Percentiles rank a stretch among this genome's conserved stretches.
phyloP scores from a whole-genome alignment of 2,888 invertebrate species.

The Lasioglossum pauxillum region DNA sequence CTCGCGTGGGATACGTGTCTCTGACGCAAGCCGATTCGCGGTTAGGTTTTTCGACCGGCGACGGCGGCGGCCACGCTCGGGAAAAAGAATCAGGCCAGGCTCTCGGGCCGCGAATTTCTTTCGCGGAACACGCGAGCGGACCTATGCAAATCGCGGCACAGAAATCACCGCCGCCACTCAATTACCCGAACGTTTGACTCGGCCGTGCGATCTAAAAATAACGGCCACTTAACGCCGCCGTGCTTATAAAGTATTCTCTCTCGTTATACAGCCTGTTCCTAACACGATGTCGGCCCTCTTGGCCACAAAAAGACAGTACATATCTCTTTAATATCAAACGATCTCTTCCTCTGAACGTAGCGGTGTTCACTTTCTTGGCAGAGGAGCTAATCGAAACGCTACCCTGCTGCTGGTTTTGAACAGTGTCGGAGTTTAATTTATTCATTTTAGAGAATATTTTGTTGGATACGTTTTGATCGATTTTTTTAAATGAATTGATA shows the following conservation, averaged over 20 bases:
- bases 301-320: background rate
- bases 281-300: background rate
- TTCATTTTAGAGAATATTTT: too few relatives aligned
- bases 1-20: constrained; percentile 44
- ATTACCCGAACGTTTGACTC: constrained; percentile 63
- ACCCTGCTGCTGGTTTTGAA: background rate
- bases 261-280: background rate
- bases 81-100: constrained; percentile 69
- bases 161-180: constrained; percentile 66
- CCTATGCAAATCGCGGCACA: constrained; percentile 70
- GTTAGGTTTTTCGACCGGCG: constrained; percentile 36
- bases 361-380: background rate
- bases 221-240: constrained; percentile 43
- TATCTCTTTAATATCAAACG: background rate
- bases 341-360: background rate
- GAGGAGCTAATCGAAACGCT: background rate
- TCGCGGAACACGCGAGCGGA: constrained; percentile 62
- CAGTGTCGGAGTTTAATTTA: too few relatives aligned
- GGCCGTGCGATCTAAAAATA: constrained; percentile 61
- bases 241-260: constrained; percentile 12
- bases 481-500: too few relatives aligned
- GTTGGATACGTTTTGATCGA: too few relatives aligned
- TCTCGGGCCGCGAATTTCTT: constrained; percentile 64
- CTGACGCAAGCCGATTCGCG: constrained; percentile 54
- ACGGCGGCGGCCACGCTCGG: background rate